Base-by-base conservation (phyloP, 2,888 invertebrate genomes). In the Trichogramma dendrolimi region DNA sequence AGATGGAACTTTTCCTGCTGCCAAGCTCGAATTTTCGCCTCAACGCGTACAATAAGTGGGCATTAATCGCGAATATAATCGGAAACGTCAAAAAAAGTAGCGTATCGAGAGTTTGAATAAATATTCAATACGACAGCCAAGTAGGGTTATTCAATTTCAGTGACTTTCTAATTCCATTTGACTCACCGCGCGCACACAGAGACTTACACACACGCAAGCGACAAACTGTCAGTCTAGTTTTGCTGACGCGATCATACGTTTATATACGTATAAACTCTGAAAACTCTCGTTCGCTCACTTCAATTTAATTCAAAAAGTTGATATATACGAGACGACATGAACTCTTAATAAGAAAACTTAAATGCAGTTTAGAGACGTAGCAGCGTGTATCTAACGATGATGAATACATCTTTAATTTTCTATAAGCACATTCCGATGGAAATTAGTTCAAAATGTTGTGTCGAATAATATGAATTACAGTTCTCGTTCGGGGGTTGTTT, bases 161-260 rank as follows among this genome's bases (percentile, higher is more conserved):
- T 56, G 56, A 59, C 62, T 63, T 63, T 63, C 62, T 63, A 63
- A 63, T 63, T 56, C 59, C 59, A 59, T 63, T 63, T 63, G 48
- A 59, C 56, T 55, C 44, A n/a, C 43, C 54, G 60, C 60, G 57
- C 56, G 7, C 54, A 57, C 14, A 14, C 14, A 14, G 14, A 14
- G 14, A 14, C 14, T 14, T 14, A 14, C 14, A 14, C 14, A 14
- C 14, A 14, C 14, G 14, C 14, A 14, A 14, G 14, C 60, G 47
- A 54, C 53, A 42, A 54, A 50, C 47, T 60, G 57, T 60, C 53
- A 56, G 38, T 11, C 56, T 63, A 63, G 57, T 63, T 63, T 62
- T 60, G 60, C 63, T 56, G 56, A 63, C 56, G 54, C 56, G 49
- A 53, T 60, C 60, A 56, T 41, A 56, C 46, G 44, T 63, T 10